A percentile compares a stretch with the other conserved stretches of the same genome.
phyloP scores from a whole-genome alignment of 2,888 invertebrate genomes.

The Melipona bicolor region DNA sequence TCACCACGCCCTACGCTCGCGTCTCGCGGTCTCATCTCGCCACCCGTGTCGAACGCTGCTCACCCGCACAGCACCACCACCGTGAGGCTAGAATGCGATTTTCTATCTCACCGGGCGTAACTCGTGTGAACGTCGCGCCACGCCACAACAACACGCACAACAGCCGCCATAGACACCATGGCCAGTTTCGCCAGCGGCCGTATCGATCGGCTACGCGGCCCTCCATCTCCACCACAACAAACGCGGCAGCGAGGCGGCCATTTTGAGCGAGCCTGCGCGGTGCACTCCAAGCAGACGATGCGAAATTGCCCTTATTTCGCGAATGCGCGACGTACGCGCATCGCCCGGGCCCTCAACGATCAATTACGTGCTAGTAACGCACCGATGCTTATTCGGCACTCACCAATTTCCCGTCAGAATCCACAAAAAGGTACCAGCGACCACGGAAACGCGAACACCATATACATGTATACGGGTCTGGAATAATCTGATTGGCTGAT shows the following conservation, averaged over 20 bases:
- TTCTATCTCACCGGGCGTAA: constrained; percentile 71
- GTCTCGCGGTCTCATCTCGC: constrained; percentile 63
- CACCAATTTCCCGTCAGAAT: constrained; percentile 73
- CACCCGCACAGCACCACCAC: constrained; percentile 55
- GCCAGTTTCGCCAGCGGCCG: constrained; percentile 77
- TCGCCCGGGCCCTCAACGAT: constrained; percentile 45
- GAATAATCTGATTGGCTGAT: constrained; percentile 79
- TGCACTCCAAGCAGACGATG: constrained; percentile 82
- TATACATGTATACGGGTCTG: constrained; percentile 79
- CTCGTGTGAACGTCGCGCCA: constrained; percentile 70
- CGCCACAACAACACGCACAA: constrained; percentile 78
- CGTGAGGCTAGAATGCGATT: constrained; percentile 62
- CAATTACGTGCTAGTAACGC: constrained; percentile 55
- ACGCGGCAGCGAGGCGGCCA: constrained; percentile 80
- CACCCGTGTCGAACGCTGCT: constrained; percentile 59
- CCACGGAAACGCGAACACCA: constrained; percentile 78
- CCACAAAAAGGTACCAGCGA: constrained; percentile 71
- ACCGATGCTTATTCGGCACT: constrained; percentile 63
- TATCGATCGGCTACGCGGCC: constrained; percentile 81
- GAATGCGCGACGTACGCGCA: constrained; percentile 53
- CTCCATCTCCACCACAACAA: constrained; percentile 78
- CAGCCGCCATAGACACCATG: constrained; percentile 80
- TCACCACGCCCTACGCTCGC: constrained; percentile 72
- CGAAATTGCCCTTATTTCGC: constrained; percentile 72
- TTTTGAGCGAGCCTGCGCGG: constrained; percentile 84